Percentiles rank a stretch among this genome's conserved stretches.
These are phyloP conservation scores for Temnopleurus reevesii DNA, from an alignment of 53 echinoderm and acorn worm genomes.

Conservation along the genomic window DNA sequence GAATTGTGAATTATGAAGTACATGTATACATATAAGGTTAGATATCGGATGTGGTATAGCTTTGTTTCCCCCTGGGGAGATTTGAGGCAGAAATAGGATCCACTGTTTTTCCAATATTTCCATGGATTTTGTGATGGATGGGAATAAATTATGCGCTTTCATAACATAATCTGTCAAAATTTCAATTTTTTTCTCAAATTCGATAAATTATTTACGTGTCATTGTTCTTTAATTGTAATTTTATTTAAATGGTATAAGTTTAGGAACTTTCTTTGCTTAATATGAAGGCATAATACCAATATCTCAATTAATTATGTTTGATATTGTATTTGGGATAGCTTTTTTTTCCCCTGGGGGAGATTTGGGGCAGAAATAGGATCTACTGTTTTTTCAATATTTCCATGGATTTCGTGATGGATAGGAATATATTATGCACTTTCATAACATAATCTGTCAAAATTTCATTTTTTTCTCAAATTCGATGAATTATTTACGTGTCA, in stretches of 20 bases:
- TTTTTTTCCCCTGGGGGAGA: conserved; percentile 4
- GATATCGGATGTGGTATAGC: neutral
- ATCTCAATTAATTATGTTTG: neutral
- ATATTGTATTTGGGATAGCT: neutral
- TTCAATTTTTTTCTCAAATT: no score
- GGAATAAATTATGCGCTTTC: no score
- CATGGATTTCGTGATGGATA: neutral
- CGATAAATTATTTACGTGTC: no score
- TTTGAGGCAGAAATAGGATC: neutral
- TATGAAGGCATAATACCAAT: no score
- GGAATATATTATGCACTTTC: neutral
- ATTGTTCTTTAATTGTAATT: no score
- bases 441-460: neutral
- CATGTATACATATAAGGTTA: conserved; percentile 4
- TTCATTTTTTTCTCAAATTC: no score
- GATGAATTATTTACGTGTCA: no score
- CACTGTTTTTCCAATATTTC: conserved; percentile 18
- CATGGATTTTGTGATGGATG: neutral
- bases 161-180: no score
- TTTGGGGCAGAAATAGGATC: neutral
- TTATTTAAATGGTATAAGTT: no score
- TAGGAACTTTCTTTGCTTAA: no score
- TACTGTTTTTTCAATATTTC: conserved; percentile 18
- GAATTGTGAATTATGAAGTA: no score
- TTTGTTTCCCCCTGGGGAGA: conserved; percentile 18